Evolutionary conservation across 2,797 vertebrate species (phyloP), one percentile per base, ranked within the genome.

Genomic region (Xiphophorus birchmanni): DNA sequence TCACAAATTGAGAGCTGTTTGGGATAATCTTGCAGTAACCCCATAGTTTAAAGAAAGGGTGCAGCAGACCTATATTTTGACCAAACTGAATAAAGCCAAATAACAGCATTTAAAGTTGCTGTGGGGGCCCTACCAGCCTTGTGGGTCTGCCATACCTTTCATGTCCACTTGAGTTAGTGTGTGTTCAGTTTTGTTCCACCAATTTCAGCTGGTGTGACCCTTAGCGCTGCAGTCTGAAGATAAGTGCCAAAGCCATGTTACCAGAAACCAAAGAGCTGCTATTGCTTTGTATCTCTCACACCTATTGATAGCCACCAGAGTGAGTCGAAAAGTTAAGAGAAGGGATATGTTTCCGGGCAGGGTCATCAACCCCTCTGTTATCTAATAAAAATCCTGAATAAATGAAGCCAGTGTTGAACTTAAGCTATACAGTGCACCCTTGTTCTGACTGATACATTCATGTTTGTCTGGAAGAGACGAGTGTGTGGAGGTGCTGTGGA

Each of bases 61-160:
- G 88, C 75, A 74, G 88, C 74, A 88, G 86, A 84, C 87, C 90
- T 91, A 89, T 93, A 92, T 86, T 94, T 94, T 91, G 77, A 80
- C 71, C 89, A 92, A 93, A 92, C 44, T 76, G 76, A 91, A 85
- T 74, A 78, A 80, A 45, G 73, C 76, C 89, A 93, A 93, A 94
- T 92, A 87, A 91, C 71, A 93, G 88, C 87, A 77, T 92, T 94
- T 88, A 80, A 84, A 83, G 78, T 83, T 85, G 81, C 75, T 45
- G 63, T 52, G 74, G 82, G 79, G 81, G 81, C 74, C 81, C 84
- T 78, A 78, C 54, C 77, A 83, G 85, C 80, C 75, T 79, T 45
- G 82, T 65, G 84, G 82, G 78, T 90, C 78, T 86, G 77, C 86
- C 83, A 85, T 83, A 90, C 88, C 81, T 85, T 85, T 88, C 74